These are phyloP conservation scores for Eleginops maclovinus DNA, from an alignment of 2,113 vertebrate genomes.

Conservation along the genomic window DNA sequence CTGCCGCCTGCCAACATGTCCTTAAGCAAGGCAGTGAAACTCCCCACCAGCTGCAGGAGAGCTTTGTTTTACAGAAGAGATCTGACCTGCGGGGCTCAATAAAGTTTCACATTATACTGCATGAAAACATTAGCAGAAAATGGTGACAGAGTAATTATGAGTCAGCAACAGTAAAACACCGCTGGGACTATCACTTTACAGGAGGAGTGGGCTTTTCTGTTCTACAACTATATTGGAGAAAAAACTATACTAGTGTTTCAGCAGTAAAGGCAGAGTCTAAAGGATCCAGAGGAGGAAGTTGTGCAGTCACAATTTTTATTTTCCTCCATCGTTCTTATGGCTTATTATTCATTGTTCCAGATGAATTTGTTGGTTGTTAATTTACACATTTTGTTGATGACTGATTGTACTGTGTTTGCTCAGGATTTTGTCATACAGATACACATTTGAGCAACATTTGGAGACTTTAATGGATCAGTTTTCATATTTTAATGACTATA, in stretches of 20 bases:
- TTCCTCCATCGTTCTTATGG: slow-evolving; percentile 2
- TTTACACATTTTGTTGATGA: background rate
- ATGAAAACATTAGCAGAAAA: slow-evolving; percentile 63
- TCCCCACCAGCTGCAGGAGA: slow-evolving; percentile 37
- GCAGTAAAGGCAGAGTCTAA: slow-evolving; percentile 25
- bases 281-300: slow-evolving; percentile 25
- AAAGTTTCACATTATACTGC: slow-evolving; percentile 59
- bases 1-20: slow-evolving; percentile 24
- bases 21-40: slow-evolving; percentile 28
- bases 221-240: slow-evolving; percentile 30
- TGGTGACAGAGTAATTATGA: slow-evolving; percentile 69
- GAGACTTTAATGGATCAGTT: background rate
- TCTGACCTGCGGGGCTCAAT: slow-evolving; percentile 43
- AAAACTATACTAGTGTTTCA: slow-evolving; percentile 49
- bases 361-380: slow-evolving; percentile 5
- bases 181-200: slow-evolving; percentile 69
- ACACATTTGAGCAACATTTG: background rate
- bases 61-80: slow-evolving; percentile 42
- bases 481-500: background rate
- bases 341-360: slow-evolving; percentile 18
- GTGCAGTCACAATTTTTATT: slow-evolving; percentile 5
- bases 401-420: background rate
- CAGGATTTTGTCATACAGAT: background rate
- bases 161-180: slow-evolving; percentile 60
- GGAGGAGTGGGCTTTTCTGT: slow-evolving; percentile 36